Base-by-base conservation (phyloP, 1,140 invertebrate species). In the Bombyx mandarina region DNA sequence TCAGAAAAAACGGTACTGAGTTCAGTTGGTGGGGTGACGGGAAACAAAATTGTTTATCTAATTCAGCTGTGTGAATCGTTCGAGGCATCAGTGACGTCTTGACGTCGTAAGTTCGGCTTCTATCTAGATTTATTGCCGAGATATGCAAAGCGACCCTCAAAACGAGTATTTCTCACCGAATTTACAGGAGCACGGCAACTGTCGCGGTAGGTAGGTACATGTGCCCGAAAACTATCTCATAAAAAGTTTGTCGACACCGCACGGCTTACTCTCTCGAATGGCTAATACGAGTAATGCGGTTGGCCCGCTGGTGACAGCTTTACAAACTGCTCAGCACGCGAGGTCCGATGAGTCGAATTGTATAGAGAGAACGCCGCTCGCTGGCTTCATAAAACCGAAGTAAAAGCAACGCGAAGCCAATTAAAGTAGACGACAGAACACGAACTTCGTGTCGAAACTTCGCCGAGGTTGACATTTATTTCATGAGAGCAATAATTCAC, bases 91-190 rank as follows among this genome's bases (percentile, higher is more conserved):
- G 6, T 45, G 26, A 65, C 47, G 55, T 61, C 44, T 54, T 46
- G 7, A 59, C 46, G 10, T 48, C 52, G 50, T 61, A 57, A 50
- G 46, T 56, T 46, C 49, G 58, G 58, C 56, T 67, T 57, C 62
- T 58, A 43, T 65, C 63, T 35, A 35, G 66, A 72, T 72, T 72
- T 68, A 72, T 68, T 63, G 64, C 50, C 44, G 48, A 66, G 68
- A 79, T 70, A 79, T 73, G 67, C 66, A 75, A 75, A 73, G 60
- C 59, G 58, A 56, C 57, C 63, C 60, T 69, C 71, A 68, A 71
- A 68, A 59, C 45, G 58, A 62, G 60, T 70, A 77, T 75, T 76
- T 75, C 69, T 75, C 67, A 72, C 70, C 67, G 66, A 77, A 71
- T 76, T 79, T 71, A 66, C 10, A 53, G 52, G 43, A 10, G 18